Evolutionary conservation across 2,888 invertebrate genomes (phyloP).

Genomic region (Bhutanitis thaidina): DNA sequence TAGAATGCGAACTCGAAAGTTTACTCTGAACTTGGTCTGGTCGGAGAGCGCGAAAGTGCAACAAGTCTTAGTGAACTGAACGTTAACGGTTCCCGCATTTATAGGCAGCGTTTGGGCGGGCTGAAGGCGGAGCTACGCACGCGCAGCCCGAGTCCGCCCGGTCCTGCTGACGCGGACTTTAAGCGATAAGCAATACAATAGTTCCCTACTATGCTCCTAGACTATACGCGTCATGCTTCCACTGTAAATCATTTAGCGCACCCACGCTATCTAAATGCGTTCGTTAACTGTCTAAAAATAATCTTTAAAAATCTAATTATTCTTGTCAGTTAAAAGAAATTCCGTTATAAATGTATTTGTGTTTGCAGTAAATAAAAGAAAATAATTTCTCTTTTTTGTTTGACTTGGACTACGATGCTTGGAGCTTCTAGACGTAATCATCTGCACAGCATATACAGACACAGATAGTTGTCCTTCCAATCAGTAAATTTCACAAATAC

Average conservation of each 20-base stretch:
- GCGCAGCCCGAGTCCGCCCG: conserved; percentile 39
- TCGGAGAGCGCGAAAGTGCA: conserved; percentile 51
- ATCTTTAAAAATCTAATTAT: background rate
- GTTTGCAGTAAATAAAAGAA: no score
- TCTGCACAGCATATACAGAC: no score
- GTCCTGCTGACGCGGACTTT: conserved; percentile 28
- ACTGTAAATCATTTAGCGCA: conserved; percentile 12
- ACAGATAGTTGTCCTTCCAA: no score
- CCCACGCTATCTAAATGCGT: background rate
- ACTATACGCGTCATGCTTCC: background rate
- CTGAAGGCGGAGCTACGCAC: conserved; percentile 65
- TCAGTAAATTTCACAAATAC: no score
- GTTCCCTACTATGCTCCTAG: conserved; percentile 2
- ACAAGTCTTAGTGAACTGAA: conserved; percentile 49
- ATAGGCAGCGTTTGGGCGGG: conserved; percentile 60
- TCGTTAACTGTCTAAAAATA: conserved; percentile 10
- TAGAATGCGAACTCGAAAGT: conserved; percentile 21
- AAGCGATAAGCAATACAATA: conserved; percentile 20
- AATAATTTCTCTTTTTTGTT: no score
- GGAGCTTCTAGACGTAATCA: no score
- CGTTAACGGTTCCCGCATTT: conserved; percentile 45
- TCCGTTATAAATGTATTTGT: no score
- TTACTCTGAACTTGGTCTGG: conserved; percentile 25
- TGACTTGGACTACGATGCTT: no score
- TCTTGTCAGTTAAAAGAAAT: no score